Conservation (phyloP, 2,113 vertebrate species). For the Lanius collurio region DNA sequence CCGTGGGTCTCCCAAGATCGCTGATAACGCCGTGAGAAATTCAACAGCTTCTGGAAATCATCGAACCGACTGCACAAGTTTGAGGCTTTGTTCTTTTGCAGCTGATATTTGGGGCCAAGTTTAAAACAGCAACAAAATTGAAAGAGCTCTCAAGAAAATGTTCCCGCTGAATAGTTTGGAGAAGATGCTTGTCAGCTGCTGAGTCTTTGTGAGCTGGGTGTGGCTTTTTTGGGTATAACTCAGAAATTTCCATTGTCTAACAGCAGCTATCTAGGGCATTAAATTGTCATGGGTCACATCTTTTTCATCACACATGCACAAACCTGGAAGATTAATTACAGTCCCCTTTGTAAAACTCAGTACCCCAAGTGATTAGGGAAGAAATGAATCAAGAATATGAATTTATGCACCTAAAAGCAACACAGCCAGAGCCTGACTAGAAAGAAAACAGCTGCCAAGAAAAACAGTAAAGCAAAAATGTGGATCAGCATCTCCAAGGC, state of each 20-base stretch:
- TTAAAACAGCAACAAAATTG: not conserved
- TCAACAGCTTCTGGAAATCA: slow-evolving; percentile 13
- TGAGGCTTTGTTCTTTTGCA: not conserved
- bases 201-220: slow-evolving; percentile 16
- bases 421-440: not conserved
- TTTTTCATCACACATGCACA: slow-evolving; percentile 23
- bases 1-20: not conserved
- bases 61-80: not conserved
- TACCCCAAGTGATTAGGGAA: slow-evolving; percentile 38
- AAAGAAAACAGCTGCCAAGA: slow-evolving; percentile 42
- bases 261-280: slow-evolving; percentile 8
- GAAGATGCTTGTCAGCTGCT: slow-evolving; percentile 50
- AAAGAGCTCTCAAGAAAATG: not conserved
- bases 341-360: slow-evolving; percentile 6
- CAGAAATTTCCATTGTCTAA: slow-evolving; percentile 51
- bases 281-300: slow-evolving; percentile 36
- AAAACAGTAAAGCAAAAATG: slow-evolving; percentile 1
- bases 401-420: slow-evolving; percentile 37
- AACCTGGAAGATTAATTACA: slow-evolving; percentile 54
- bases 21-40: slow-evolving; percentile 37
- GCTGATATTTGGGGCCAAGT: not conserved
- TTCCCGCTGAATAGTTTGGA: not conserved
- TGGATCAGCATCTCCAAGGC: not conserved
- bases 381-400: slow-evolving; percentile 49
- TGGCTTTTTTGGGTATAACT: slow-evolving; percentile 19